A percentile compares a stretch with the other conserved stretches of the same genome.
Evolutionary conservation across 2,797 vertebrate genomes (phyloP).

Genomic region (Coccyzus lansbergi): DNA sequence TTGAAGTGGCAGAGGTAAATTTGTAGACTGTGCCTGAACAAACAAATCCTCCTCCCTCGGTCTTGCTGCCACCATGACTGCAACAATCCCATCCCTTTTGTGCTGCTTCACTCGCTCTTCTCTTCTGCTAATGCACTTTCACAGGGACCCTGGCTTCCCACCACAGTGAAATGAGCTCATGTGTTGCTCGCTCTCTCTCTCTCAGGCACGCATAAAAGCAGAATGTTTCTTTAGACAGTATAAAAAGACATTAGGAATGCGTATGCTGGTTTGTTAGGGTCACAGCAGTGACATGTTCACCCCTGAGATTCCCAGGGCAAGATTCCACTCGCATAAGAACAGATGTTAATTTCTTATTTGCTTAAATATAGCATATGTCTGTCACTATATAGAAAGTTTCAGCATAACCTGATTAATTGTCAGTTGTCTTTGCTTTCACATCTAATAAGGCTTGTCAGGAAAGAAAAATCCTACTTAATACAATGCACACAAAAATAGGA

Average conservation of each 20-base stretch:
- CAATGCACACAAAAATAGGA: background rate
- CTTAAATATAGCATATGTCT: accelerated
- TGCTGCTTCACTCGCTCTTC: background rate
- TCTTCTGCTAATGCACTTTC: background rate
- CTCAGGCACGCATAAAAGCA: background rate
- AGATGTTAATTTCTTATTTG: background rate
- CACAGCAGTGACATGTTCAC: background rate
- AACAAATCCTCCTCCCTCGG: background rate
- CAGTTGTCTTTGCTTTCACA: background rate
- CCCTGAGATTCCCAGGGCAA: background rate
- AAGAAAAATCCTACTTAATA: background rate
- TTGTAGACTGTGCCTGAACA: slow-evolving; percentile 8
- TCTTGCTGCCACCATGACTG: background rate
- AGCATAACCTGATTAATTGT: background rate
- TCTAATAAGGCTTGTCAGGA: background rate
- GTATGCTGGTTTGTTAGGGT: background rate
- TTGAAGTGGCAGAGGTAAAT: slow-evolving; percentile 31
- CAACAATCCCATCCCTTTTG: background rate
- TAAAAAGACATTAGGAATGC: background rate
- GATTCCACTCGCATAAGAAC: background rate
- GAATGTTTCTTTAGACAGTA: background rate
- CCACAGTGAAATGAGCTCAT: accelerated
- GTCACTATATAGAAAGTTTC: background rate
- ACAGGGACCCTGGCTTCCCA: accelerated
- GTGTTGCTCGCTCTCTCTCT: background rate